Evolutionary conservation across 1,140 invertebrate species (phyloP).

Genomic region (Stegodyphus mimosarum): DNA sequence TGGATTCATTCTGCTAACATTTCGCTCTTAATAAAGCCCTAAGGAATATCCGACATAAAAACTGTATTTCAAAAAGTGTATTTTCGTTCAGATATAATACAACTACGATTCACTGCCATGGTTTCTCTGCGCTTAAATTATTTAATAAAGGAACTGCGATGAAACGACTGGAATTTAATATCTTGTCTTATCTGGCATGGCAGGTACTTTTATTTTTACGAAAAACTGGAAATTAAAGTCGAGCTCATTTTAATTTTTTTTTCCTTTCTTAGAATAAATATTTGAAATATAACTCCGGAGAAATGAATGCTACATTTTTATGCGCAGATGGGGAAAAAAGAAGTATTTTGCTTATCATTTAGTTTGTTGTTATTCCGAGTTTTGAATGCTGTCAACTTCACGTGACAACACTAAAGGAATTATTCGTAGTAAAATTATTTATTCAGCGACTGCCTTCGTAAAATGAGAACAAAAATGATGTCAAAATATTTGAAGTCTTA

Average conservation of each 20-base stretch:
- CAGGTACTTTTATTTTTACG: not conserved
- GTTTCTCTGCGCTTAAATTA: not conserved
- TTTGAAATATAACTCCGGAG: too few species aligned
- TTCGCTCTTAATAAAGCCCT: too few species aligned
- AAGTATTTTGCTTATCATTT: slow-evolving; percentile 16
- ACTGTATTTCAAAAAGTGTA: too few species aligned
- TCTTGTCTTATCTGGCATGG: slow-evolving; percentile 19
- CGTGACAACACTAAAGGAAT: not conserved
- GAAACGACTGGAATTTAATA: slow-evolving; percentile 11
- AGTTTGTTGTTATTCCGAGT: not conserved
- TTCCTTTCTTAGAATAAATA: too few species aligned
- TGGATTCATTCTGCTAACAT: too few species aligned
- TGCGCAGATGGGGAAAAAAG: not conserved
- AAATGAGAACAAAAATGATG: too few species aligned
- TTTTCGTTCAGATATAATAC: too few species aligned
- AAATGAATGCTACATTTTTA: not conserved
- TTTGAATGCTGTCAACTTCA: slow-evolving; percentile 17
- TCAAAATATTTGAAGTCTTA: too few species aligned
- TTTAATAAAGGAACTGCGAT: slow-evolving; percentile 4
- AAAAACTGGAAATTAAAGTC: slow-evolving; percentile 15
- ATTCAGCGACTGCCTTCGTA: too few species aligned
- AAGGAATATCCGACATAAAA: too few species aligned
- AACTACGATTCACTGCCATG: not conserved
- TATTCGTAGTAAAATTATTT: not conserved
- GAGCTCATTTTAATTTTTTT: too few species aligned